A percentile compares a stretch with the other conserved stretches of the same genome.
These are phyloP conservation scores for Cryptoprocta ferox DNA, from an alignment of 2,797 vertebrate species.

Conservation along the genomic window DNA sequence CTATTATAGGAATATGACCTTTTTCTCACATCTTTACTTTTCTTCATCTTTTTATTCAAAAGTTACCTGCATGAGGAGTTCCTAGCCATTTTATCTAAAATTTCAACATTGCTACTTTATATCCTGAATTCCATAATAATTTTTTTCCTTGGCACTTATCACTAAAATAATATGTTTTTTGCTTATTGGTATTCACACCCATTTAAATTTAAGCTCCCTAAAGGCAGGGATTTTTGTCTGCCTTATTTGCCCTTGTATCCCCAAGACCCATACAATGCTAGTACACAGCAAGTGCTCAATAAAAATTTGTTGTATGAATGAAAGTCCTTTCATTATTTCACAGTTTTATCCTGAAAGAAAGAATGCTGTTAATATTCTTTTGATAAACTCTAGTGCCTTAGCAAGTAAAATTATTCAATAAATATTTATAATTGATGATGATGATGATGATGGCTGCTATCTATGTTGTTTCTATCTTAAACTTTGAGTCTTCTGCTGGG, in stretches of 20 bases:
- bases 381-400: neutral
- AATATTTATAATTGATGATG: neutral
- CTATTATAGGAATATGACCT: neutral
- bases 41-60: neutral
- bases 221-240: neutral
- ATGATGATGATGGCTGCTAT: neutral
- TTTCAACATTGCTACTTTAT: neutral
- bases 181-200: neutral
- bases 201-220: neutral
- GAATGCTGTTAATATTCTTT: neutral
- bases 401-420: constrained; percentile 34
- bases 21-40: neutral
- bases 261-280: neutral
- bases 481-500: neutral
- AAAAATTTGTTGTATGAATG: neutral
- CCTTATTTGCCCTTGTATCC: neutral
- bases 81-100: neutral
- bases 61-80: neutral
- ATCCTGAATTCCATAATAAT: neutral
- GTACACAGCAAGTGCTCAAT: neutral
- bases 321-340: neutral
- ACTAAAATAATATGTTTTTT: neutral
- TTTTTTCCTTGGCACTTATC: constrained; percentile 8
- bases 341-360: constrained; percentile 29
- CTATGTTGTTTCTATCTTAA: neutral